These are phyloP conservation scores for Stegophylla sp. DNA, from an alignment of 2,888 invertebrate genomes.

Conservation along the genomic window DNA sequence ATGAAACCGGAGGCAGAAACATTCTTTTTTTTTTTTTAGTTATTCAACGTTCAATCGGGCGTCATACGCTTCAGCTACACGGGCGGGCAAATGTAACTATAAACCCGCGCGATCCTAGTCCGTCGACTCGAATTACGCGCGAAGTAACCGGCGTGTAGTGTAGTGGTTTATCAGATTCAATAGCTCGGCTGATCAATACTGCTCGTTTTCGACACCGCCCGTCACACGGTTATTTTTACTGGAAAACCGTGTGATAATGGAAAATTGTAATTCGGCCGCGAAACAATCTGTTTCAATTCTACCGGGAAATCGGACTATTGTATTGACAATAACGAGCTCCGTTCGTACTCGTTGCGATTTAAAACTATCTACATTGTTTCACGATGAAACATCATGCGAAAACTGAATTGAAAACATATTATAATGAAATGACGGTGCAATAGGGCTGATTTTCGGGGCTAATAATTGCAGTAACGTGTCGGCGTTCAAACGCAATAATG, in stretches of 20 bases:
- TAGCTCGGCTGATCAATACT: constrained; percentile 27
- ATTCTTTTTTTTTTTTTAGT: neutral
- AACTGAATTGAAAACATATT: neutral
- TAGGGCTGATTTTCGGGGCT: too few species aligned
- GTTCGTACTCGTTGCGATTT: neutral
- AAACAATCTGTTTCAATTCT: too few species aligned
- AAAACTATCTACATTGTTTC: neutral
- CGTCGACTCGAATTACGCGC: neutral
- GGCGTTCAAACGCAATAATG: neutral
- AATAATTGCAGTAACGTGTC: neutral
- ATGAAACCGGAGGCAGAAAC: neutral
- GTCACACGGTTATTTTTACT: neutral
- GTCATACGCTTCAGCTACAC: neutral
- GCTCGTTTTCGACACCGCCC: neutral
- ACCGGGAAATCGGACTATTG: too few species aligned
- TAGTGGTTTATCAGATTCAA: neutral
- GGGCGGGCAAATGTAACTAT: neutral
- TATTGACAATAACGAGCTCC: too few species aligned
- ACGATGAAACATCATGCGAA: neutral
- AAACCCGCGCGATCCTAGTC: neutral
- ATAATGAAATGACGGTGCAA: neutral
- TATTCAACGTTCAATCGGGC: neutral
- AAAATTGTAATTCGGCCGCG: neutral
- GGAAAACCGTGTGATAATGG: neutral
- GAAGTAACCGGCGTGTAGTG: neutral